phyloP scores from a whole-genome alignment of 2,113 vertebrate genomes.

The Eurypyga helias region DNA sequence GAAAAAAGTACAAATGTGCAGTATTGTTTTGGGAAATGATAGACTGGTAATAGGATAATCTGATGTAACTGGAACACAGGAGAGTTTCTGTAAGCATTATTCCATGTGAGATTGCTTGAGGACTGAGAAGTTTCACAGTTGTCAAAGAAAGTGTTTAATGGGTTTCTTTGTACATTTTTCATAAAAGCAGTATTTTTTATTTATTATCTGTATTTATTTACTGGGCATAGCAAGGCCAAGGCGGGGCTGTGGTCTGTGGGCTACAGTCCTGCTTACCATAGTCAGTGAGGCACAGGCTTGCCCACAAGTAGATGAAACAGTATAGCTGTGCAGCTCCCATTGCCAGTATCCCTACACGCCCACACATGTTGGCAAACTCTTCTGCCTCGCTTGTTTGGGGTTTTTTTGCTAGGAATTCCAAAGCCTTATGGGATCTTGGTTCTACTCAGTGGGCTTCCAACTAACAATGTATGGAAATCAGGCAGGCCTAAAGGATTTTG shows the following conservation, averaged over 20 bases:
- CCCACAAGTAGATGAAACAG: background rate
- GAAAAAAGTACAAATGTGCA: background rate
- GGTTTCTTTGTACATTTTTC: background rate
- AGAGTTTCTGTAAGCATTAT: rapidly evolving
- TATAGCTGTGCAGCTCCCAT: background rate
- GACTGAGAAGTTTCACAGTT: background rate
- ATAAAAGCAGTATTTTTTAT: background rate
- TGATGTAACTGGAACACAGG: background rate
- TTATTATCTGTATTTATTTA: background rate
- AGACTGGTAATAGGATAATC: background rate
- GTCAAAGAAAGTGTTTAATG: background rate
- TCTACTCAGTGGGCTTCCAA: background rate
- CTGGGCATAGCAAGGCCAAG: background rate
- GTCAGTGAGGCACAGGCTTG: background rate
- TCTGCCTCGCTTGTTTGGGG: background rate
- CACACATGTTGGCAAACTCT: background rate
- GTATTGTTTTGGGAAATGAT: background rate
- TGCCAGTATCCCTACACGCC: background rate
- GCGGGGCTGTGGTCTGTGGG: background rate
- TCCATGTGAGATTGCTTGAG: background rate
- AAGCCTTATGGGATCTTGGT: background rate
- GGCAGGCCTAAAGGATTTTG: background rate
- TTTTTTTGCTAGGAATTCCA: background rate
- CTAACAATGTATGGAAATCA: background rate
- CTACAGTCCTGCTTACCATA: background rate